These are phyloP conservation scores for Rhinoptilus africanus DNA, from an alignment of 2,113 vertebrate genomes.

Conservation along the genomic window DNA sequence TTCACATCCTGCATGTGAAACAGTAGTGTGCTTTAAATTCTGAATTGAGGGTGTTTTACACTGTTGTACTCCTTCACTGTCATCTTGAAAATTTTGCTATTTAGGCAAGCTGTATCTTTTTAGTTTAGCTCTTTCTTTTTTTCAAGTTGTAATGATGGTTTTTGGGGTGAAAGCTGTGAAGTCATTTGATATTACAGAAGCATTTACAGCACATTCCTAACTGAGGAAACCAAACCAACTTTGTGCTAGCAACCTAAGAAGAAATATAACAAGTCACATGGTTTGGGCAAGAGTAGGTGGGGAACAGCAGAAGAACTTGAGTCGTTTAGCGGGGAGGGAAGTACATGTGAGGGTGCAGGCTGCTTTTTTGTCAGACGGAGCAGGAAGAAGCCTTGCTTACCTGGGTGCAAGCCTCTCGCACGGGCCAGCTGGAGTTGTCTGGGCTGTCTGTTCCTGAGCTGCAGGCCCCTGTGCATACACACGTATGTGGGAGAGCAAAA, in stretches of 20 bases:
- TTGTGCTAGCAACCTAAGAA: background rate
- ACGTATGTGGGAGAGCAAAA: background rate
- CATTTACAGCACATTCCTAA: background rate
- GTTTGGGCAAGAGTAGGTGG: background rate
- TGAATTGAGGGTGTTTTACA: background rate
- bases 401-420: background rate
- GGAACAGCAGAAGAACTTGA: background rate
- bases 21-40: background rate
- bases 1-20: background rate
- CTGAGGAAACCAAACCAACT: background rate
- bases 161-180: background rate
- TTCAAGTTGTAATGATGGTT: background rate
- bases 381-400: background rate
- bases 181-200: background rate
- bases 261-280: rapidly evolving
- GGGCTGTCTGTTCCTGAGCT: background rate
- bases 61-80: background rate
- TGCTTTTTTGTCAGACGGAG: background rate
- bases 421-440: background rate
- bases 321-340: rapidly evolving
- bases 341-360: background rate
- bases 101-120: background rate
- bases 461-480: background rate
- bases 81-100: background rate
- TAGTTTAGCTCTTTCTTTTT: background rate